A percentile compares a stretch with the other conserved stretches of the same genome.
Evolutionary conservation across 2,888 invertebrate genomes (phyloP).

Genomic region (Aporophyla lueneburgensis): DNA sequence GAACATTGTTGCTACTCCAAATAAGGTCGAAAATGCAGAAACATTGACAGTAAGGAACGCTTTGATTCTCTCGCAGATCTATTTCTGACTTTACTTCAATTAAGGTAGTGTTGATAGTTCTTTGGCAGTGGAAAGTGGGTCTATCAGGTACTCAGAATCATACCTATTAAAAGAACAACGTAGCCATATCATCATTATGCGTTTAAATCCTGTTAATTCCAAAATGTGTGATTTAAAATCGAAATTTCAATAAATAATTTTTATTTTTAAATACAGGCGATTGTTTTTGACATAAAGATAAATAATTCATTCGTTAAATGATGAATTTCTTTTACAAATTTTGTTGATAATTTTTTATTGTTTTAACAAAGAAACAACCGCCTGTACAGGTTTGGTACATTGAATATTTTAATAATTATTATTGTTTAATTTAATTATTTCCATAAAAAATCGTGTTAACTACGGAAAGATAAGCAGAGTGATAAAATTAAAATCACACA

Average conservation of each 20-base stretch:
- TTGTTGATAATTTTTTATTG: neutral
- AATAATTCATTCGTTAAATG: neutral
- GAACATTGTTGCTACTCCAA: fast-evolving
- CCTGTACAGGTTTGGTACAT: conserved; percentile 1
- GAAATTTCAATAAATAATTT: conserved; percentile 1
- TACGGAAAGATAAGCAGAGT: conserved; percentile 45
- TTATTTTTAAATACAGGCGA: neutral
- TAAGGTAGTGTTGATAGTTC: neutral
- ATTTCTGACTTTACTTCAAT: neutral
- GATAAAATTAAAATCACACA: conserved; percentile 9
- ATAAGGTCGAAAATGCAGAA: neutral
- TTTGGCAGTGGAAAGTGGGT: neutral
- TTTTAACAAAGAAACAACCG: conserved; percentile 17
- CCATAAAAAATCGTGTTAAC: conserved; percentile 15
- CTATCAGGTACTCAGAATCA: neutral
- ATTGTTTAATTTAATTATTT: conserved; percentile 33
- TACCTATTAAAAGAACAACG: neutral
- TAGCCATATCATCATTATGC: conserved; percentile 5
- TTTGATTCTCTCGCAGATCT: neutral
- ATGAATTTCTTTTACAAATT: neutral
- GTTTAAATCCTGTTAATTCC: neutral
- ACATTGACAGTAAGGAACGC: neutral
- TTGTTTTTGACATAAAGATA: neutral
- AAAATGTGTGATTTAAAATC: neutral
- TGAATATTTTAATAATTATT: conserved; percentile 7